Evolutionary conservation across 2,797 vertebrate species (phyloP).

Genomic region (Darevskia nairensis): DNA sequence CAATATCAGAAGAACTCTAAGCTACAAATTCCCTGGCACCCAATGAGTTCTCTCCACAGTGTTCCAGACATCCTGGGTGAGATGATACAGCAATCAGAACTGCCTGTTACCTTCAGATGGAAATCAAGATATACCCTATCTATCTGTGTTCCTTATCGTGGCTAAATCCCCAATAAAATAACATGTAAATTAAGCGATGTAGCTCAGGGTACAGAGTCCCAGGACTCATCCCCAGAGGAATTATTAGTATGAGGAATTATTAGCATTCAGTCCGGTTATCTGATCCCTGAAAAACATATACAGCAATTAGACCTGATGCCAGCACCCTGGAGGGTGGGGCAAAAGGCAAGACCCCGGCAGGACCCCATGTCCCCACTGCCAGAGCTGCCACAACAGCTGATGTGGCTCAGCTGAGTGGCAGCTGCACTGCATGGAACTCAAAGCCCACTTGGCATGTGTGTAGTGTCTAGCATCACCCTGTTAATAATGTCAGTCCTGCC

Average conservation of each 20-base stretch:
- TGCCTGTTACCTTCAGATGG: neutral
- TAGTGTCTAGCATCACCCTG: neutral
- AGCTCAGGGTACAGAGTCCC: neutral
- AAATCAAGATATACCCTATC: neutral
- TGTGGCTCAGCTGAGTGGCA: neutral
- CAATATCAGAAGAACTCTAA: neutral
- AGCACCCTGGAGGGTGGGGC: neutral
- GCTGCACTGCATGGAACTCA: no score
- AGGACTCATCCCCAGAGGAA: neutral
- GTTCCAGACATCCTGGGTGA: neutral
- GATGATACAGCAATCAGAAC: neutral
- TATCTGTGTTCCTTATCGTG: neutral
- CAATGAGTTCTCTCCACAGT: neutral
- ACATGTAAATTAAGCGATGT: neutral
- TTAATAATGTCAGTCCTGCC: neutral
- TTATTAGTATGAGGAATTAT: neutral
- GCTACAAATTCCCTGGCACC: neutral
- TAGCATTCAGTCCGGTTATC: neutral
- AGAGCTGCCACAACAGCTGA: neutral
- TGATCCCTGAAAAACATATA: neutral
- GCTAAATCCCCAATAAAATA: neutral
- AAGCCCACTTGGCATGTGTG: neutral
- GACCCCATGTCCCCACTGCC: neutral
- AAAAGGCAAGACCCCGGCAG: neutral
- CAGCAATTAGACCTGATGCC: no score